Conservation (phyloP, 92 coral and sea anemone species). For the Palythoa heliodiscus region DNA sequence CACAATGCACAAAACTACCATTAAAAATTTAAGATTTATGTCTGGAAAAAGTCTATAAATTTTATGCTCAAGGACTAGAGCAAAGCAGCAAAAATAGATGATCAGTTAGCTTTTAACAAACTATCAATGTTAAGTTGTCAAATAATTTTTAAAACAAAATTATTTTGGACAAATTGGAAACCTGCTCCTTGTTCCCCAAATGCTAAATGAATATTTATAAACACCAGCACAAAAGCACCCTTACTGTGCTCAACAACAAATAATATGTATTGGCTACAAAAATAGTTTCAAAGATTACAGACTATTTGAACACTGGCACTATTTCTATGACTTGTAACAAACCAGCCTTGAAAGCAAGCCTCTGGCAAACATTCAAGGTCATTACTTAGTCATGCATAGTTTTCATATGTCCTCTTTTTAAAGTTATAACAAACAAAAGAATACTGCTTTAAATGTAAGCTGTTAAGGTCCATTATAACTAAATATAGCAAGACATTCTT, state of each 20-base stretch:
- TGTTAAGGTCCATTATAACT: background rate
- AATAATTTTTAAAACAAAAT: slow-evolving; percentile 10
- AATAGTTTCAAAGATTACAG: background rate
- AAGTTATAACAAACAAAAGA: background rate
- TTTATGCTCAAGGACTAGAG: background rate
- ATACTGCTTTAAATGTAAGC: background rate
- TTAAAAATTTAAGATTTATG: too few relatives aligned
- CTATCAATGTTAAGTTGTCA: background rate
- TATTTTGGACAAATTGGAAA: background rate
- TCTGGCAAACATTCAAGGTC: slow-evolving; percentile 20
- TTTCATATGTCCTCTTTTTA: background rate
- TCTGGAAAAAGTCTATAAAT: too few relatives aligned
- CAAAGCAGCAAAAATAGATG: background rate
- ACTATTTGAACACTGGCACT: background rate
- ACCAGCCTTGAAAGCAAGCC: slow-evolving; percentile 29
- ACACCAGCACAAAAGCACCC: background rate
- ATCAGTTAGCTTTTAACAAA: background rate
- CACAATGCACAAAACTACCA: too few relatives aligned
- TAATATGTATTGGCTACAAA: background rate
- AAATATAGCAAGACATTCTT: background rate
- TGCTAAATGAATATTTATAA: background rate
- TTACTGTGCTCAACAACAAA: background rate
- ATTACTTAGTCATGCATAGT: background rate
- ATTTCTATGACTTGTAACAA: slow-evolving; percentile 4
- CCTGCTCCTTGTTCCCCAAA: background rate